Evolutionary conservation across 2,888 invertebrate genomes (phyloP).

Genomic region (Acleris cristana): DNA sequence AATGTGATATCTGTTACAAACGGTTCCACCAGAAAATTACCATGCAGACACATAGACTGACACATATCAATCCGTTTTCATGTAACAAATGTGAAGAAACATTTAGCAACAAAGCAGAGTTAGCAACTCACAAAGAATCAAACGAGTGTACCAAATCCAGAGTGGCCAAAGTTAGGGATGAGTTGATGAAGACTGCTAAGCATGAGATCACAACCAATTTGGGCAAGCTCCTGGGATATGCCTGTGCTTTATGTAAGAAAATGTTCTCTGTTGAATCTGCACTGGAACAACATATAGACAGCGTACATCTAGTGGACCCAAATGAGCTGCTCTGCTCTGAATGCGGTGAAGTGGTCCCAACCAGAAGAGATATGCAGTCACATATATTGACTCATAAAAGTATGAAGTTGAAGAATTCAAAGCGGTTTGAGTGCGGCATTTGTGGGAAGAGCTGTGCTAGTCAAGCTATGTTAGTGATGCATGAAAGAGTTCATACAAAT

Average conservation of each 20-base stretch:
- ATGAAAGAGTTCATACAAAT: constrained; percentile 79
- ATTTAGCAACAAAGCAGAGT: constrained; percentile 59
- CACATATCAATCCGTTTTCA: constrained; percentile 67
- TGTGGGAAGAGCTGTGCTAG: constrained; percentile 77
- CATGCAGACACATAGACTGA: constrained; percentile 77
- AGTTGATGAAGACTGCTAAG: constrained; percentile 74
- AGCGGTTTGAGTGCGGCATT: constrained; percentile 71
- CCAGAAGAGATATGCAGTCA: constrained; percentile 64
- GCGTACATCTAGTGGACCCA: constrained; percentile 65
- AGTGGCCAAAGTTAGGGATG: constrained; percentile 64
- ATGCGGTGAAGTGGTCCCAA: constrained; percentile 68
- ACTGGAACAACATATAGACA: constrained; percentile 73
- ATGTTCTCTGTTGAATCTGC: constrained; percentile 77
- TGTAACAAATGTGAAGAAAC: constrained; percentile 69
- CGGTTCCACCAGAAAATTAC: constrained; percentile 78
- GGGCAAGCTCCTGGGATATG: constrained; percentile 72
- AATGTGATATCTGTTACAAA: constrained; percentile 76
- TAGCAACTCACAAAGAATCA: constrained; percentile 60
- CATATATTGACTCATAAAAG: constrained; percentile 63
- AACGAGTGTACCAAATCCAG: constrained; percentile 63
- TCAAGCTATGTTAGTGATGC: constrained; percentile 79
- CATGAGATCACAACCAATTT: constrained; percentile 71
- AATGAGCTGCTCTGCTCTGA: constrained; percentile 65
- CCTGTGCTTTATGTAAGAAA: constrained; percentile 76
- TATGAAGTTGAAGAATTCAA: constrained; percentile 55